Conservation (phyloP, 2,113 vertebrate species). For the Polypterus senegalus region DNA sequence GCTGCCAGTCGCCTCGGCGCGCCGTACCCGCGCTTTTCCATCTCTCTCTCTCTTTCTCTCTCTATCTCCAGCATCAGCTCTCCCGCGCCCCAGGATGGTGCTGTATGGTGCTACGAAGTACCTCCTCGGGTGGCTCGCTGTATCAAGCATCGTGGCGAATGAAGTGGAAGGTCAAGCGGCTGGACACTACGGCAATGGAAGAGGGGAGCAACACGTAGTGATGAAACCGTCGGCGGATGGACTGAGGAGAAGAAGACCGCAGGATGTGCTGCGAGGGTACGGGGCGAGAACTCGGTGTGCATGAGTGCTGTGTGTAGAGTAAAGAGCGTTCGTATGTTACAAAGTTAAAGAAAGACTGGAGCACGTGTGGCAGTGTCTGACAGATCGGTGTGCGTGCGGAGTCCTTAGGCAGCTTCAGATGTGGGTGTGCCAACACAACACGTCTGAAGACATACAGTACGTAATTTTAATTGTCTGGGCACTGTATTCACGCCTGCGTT, state of each 20-base stretch:
- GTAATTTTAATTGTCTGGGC: too few relatives aligned
- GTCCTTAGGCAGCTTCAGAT: too few relatives aligned
- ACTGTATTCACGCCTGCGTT: too few relatives aligned
- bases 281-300: constrained; percentile 10
- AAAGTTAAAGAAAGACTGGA: not conserved
- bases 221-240: constrained; percentile 24
- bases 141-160: constrained; percentile 18
- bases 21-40: not conserved
- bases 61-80: not conserved
- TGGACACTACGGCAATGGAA: constrained; percentile 14
- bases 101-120: constrained; percentile 23
- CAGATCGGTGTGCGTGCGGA: too few relatives aligned
- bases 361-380: too few relatives aligned
- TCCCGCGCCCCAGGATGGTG: constrained; percentile 32
- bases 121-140: constrained; percentile 41
- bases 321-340: not conserved
- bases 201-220: constrained; percentile 11
- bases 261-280: constrained; percentile 59
- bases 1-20: not conserved
- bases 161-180: constrained; percentile 25
- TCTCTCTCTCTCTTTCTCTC: too few relatives aligned
- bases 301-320: not conserved
- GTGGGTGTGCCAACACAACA: too few relatives aligned
- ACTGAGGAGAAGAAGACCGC: constrained; percentile 52
- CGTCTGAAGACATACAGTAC: too few relatives aligned